phyloP scores from a whole-genome alignment of 1,140 invertebrate genomes.

The Zaprionus ornatus region DNA sequence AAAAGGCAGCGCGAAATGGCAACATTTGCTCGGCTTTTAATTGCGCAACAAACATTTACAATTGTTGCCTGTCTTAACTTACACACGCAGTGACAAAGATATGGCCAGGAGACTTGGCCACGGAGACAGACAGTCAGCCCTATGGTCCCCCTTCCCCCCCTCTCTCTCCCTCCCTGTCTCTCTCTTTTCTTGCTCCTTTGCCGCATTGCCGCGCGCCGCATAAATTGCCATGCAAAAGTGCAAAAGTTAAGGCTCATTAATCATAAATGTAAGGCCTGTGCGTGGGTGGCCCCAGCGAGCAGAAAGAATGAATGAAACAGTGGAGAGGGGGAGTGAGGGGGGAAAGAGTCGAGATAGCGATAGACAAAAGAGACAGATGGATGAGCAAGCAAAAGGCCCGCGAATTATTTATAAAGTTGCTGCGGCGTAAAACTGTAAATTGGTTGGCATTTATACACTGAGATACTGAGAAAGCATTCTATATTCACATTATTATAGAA shows the following conservation, averaged over 20 bases:
- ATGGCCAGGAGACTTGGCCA: conserved; percentile 59
- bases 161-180: too few relatives aligned
- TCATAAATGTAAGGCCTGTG: conserved; percentile 71
- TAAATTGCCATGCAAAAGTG: conserved; percentile 75
- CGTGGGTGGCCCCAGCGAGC: conserved; percentile 9
- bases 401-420: conserved; percentile 65
- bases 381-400: conserved; percentile 50
- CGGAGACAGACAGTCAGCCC: conserved; percentile 24
- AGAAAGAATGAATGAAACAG: neutral
- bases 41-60: conserved; percentile 80
- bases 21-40: conserved; percentile 68
- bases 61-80: conserved; percentile 79
- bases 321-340: neutral
- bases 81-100: conserved; percentile 54
- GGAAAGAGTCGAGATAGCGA: neutral
- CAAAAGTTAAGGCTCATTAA: conserved; percentile 82
- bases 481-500: neutral
- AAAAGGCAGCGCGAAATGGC: conserved; percentile 45
- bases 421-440: conserved; percentile 69
- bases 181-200: neutral
- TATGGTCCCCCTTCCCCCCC: neutral
- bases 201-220: conserved; percentile 27
- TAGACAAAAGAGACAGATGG: conserved; percentile 39
- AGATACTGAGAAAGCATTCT: conserved; percentile 6
- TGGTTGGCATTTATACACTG: conserved; percentile 70